These are phyloP conservation scores for Acanthacorydalis orientalis DNA, from an alignment of 2,888 invertebrate genomes.

Conservation along the genomic window DNA sequence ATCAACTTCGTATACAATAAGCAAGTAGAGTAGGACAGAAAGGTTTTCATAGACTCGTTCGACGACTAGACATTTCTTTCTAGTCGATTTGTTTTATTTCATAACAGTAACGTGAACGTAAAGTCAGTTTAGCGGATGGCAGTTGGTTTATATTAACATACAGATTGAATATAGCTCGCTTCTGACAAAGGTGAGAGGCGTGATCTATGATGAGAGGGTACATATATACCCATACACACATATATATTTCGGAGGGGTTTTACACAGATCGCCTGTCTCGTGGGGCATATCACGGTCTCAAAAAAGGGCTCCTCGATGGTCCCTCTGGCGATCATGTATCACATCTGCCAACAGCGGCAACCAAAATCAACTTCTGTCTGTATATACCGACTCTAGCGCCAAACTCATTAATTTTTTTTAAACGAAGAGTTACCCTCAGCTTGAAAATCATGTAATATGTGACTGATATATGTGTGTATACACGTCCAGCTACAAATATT, in stretches of 20 bases:
- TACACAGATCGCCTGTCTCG: not conserved
- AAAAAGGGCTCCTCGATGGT: not conserved
- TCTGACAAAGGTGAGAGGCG: not conserved
- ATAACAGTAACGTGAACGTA: no score
- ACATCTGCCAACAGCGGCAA: not conserved
- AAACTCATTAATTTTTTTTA: not conserved
- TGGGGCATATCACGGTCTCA: not conserved
- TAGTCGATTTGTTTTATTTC: no score
- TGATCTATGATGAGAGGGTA: constrained; percentile 3
- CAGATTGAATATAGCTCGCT: constrained; percentile 1
- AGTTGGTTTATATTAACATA: constrained; percentile 3
- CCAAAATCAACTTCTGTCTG: not conserved
- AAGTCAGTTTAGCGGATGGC: not conserved
- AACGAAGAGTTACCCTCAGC: not conserved
- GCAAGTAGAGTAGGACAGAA: no score
- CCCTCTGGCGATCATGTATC: not conserved
- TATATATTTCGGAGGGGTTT: no score
- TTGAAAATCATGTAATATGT: no score
- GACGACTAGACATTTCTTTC: no score
- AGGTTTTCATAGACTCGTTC: no score
- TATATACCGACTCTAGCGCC: not conserved
- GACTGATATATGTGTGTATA: no score
- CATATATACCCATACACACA: not conserved
- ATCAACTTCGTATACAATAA: no score
- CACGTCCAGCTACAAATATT: no score